Percentiles rank a stretch among this genome's conserved stretches.
Evolutionary conservation across 2,888 invertebrate genomes (phyloP).

Genomic region (Aelia acuminata): DNA sequence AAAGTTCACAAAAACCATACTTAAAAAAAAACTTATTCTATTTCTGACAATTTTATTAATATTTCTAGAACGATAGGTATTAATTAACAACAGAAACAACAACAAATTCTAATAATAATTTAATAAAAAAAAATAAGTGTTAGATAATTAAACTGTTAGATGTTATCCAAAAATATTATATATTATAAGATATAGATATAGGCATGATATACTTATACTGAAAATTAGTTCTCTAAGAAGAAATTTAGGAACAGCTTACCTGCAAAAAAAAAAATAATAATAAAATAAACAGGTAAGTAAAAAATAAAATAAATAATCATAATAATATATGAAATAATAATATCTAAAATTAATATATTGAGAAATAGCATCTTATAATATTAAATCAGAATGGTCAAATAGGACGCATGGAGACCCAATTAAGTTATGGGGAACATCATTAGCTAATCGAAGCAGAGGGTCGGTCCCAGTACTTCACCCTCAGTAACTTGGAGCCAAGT

Average conservation of each 20-base stretch:
- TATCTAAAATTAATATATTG: background rate
- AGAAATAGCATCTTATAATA: background rate
- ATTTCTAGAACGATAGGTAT: no score
- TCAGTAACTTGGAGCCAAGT: no score
- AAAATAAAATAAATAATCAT: background rate
- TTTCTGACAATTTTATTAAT: no score
- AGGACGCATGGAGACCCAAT: background rate
- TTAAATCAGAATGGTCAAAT: background rate
- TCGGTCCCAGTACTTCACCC: conserved; percentile 15
- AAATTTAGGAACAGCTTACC: background rate
- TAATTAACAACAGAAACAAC: no score
- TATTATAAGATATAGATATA: no score
- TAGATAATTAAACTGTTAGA: no score
- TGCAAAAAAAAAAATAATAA: background rate
- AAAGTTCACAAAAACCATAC: no score
- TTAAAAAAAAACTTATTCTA: no score
- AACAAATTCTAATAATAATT: no score
- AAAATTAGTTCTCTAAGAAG: background rate
- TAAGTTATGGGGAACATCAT: background rate
- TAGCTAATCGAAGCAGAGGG: conserved; percentile 39
- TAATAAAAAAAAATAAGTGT: background rate
- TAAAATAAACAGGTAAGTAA: no score
- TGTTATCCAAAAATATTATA: no score
- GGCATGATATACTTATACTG: background rate
- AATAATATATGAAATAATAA: background rate